Percentiles rank a stretch among this genome's conserved stretches.
Evolutionary conservation across 2,888 invertebrate genomes (phyloP).

Genomic region (Tenthredo notha): DNA sequence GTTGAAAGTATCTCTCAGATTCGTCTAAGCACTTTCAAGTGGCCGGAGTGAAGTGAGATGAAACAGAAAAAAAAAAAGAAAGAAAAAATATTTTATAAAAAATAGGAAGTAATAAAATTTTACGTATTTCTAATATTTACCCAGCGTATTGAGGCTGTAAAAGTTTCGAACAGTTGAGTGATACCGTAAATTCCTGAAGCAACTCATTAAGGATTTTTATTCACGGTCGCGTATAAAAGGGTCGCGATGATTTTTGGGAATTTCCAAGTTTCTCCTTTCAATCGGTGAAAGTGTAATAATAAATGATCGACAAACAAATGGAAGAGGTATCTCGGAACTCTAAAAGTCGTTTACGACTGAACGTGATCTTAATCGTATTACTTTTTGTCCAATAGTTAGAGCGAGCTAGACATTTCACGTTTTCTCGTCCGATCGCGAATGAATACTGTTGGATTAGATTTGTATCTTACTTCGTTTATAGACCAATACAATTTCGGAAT

Average conservation of each 20-base stretch:
- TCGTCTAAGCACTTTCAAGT: neutral
- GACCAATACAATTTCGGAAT: constrained; percentile 4
- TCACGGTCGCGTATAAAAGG: constrained; percentile 23
- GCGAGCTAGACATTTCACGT: neutral
- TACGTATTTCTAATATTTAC: neutral
- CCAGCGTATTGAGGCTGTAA: constrained; percentile 1
- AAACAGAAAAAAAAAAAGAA: neutral
- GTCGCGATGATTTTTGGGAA: constrained; percentile 4
- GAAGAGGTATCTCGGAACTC: neutral
- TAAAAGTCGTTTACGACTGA: constrained; percentile 18
- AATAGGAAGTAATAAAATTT: neutral
- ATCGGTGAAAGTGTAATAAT: constrained; percentile 5
- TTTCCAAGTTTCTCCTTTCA: constrained; percentile 2
- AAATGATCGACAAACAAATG: constrained; percentile 27
- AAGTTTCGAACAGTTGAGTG: neutral
- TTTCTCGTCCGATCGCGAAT: neutral
- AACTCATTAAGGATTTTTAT: neutral
- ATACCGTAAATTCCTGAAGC: neutral
- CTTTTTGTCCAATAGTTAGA: constrained; percentile 21
- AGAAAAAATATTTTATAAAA: neutral
- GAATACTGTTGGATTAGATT: constrained; percentile 1
- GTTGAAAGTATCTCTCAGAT: neutral
- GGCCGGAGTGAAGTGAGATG: neutral
- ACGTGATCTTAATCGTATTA: constrained; percentile 24
- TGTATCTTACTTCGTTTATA: constrained; percentile 21